Conservation (phyloP, 2,797 vertebrate genomes). For the Sylvilagus floridanus region DNA sequence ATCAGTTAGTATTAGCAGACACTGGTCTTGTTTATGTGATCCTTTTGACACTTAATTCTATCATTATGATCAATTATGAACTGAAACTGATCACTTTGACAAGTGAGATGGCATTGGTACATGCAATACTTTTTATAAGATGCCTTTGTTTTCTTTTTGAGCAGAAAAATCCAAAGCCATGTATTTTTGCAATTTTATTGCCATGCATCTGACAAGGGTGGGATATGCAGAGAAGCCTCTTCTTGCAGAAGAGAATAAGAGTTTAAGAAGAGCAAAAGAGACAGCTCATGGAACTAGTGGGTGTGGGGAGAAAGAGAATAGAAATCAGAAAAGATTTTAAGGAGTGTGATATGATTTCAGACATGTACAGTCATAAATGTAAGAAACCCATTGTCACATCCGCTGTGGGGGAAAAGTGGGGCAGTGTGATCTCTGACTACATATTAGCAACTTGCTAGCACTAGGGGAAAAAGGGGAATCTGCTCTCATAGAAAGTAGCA, state of each 20-base stretch:
- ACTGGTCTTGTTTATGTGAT: too few relatives aligned
- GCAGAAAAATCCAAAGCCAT: background rate
- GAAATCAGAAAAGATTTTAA: background rate
- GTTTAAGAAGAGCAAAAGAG: background rate
- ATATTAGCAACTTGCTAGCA: background rate
- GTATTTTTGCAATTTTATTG: background rate
- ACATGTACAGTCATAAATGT: background rate
- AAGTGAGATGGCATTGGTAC: too few relatives aligned
- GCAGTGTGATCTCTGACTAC: background rate
- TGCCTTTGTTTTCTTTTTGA: too few relatives aligned
- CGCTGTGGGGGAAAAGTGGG: background rate
- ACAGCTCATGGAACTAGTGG: background rate
- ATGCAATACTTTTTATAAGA: too few relatives aligned
- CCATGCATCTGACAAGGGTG: background rate
- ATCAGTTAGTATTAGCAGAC: too few relatives aligned
- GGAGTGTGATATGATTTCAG: background rate
- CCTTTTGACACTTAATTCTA: too few relatives aligned
- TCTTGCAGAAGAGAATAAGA: background rate
- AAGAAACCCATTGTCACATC: background rate
- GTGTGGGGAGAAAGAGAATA: background rate
- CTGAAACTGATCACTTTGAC: too few relatives aligned
- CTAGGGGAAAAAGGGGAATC: background rate
- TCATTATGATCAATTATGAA: too few relatives aligned
- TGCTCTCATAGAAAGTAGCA: background rate
- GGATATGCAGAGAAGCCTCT: background rate